These are phyloP conservation scores for Natrix natrix DNA, from an alignment of 2,797 vertebrate species.

Conservation along the genomic window DNA sequence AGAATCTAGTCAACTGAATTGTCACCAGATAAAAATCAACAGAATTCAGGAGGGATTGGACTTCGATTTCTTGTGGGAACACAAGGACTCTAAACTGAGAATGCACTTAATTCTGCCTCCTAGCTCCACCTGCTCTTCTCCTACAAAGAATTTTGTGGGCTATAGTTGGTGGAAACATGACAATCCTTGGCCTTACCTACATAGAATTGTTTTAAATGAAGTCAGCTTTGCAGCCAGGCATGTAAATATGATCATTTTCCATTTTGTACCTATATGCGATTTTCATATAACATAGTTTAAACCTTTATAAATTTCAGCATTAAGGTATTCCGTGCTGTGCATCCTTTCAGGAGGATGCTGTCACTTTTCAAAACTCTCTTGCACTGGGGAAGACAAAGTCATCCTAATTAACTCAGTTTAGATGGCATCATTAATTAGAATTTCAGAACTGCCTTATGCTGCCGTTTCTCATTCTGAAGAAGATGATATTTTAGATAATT, in stretches of 20 bases:
- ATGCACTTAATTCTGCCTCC: background rate
- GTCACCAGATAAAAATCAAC: background rate
- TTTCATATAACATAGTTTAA: background rate
- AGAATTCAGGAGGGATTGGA: background rate
- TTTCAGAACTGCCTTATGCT: background rate
- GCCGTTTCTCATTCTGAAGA: background rate
- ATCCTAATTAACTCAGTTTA: background rate
- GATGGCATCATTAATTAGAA: background rate
- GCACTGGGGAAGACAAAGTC: background rate
- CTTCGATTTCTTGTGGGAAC: background rate
- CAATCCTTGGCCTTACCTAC: background rate
- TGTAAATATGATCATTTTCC: background rate
- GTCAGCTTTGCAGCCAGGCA: background rate
- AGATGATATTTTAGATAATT: background rate
- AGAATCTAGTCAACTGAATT: background rate
- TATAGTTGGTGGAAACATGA: background rate
- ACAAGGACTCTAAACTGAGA: background rate
- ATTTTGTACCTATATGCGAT: background rate
- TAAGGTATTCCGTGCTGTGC: background rate
- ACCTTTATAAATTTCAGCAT: background rate
- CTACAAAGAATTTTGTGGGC: background rate
- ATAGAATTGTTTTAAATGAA: background rate
- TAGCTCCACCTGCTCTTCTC: background rate
- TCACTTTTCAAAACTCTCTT: background rate
- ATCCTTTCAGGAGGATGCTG: background rate